Percentiles rank a stretch among this genome's conserved stretches.
Evolutionary conservation across 2,797 vertebrate genomes (phyloP).

Genomic region (Esox masquinongy): DNA sequence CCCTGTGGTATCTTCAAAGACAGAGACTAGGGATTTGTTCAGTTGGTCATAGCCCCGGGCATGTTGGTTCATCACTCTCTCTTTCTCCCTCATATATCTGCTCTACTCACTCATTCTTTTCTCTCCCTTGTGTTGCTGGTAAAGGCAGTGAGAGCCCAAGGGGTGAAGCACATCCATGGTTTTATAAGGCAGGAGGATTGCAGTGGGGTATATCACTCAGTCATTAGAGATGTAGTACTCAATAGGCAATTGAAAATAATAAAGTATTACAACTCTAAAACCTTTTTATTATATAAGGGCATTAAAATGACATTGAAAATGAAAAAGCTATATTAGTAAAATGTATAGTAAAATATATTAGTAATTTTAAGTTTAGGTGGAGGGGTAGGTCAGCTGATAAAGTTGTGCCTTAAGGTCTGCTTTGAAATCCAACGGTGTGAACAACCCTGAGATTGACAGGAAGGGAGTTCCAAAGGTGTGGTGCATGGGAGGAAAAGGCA

Average conservation of each 20-base stretch:
- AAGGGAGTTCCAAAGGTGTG: too few relatives aligned
- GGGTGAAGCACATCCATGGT: slow-evolving; percentile 2
- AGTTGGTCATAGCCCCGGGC: not conserved
- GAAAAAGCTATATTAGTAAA: too few relatives aligned
- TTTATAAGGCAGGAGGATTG: slow-evolving; percentile 2
- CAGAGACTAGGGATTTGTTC: slow-evolving; percentile 1
- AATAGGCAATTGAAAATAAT: not conserved
- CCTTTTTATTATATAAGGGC: too few relatives aligned
- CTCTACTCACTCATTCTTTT: slow-evolving; percentile 3
- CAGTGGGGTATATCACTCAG: not conserved
- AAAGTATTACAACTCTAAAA: too few relatives aligned
- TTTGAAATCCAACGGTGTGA: too few relatives aligned
- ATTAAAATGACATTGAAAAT: too few relatives aligned
- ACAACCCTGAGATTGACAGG: too few relatives aligned
- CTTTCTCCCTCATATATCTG: not conserved
- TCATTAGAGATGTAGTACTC: not conserved
- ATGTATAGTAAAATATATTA: too few relatives aligned
- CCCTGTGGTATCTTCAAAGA: slow-evolving; percentile 4
- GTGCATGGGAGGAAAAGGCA: too few relatives aligned
- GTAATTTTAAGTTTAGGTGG: too few relatives aligned
- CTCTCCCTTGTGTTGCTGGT: slow-evolving; percentile 4
- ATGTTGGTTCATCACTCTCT: slow-evolving; percentile 1
- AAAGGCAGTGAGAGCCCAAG: slow-evolving; percentile 1
- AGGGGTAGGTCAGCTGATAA: too few relatives aligned
- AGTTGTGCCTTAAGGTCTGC: too few relatives aligned